These are phyloP conservation scores for Pristionchus pacificus DNA, from an alignment of 1,140 invertebrate genomes.

Conservation along the genomic window DNA sequence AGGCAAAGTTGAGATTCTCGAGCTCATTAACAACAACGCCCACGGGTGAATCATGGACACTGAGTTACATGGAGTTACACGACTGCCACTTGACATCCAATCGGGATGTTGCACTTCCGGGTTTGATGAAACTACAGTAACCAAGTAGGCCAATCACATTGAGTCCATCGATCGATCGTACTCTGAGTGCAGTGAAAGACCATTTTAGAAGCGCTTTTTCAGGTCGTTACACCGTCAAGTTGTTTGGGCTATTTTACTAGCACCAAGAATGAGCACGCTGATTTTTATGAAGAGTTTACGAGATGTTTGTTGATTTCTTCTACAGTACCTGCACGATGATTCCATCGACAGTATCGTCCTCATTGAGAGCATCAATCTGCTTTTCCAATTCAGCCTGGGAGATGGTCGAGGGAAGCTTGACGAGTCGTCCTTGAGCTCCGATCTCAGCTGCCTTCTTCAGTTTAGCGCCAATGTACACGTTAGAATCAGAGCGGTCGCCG, in stretches of 20 bases:
- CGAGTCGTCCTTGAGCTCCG: conserved; percentile 77
- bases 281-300: too few species aligned
- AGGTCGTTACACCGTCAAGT: background rate
- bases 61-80: too few species aligned
- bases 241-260: background rate
- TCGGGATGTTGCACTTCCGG: too few species aligned
- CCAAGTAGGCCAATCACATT: too few species aligned
- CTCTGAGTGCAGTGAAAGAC: too few species aligned
- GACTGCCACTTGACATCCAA: too few species aligned
- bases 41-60: too few species aligned
- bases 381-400: conserved; percentile 71
- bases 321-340: conserved; percentile 54
- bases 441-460: conserved; percentile 84
- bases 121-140: too few species aligned
- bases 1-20: background rate
- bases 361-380: conserved; percentile 48
- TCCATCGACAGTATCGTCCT: conserved; percentile 49
- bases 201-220: too few species aligned
- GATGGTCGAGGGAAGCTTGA: conserved; percentile 74
- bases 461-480: conserved; percentile 97
- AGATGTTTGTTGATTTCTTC: too few species aligned
- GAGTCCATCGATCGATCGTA: too few species aligned
- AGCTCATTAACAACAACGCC: background rate
- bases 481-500: conserved; percentile 91
- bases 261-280: too few species aligned